Evolutionary conservation across 92 coral and sea anemone species (phyloP).

Genomic region (Palythoa grandiflora): DNA sequence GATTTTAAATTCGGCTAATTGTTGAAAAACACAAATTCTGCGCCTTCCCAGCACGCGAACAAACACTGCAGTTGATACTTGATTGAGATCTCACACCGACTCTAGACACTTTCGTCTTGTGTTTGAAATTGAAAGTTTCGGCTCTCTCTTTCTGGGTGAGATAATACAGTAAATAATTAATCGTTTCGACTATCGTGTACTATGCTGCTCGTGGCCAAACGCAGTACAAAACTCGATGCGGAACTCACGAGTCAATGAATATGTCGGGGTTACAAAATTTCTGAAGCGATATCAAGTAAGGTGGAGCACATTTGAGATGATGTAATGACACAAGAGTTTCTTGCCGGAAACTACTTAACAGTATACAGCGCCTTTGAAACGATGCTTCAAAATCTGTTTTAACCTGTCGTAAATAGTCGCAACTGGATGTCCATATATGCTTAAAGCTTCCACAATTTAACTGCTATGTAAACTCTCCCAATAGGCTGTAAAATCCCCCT

Average conservation of each 20-base stretch:
- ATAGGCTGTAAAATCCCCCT: slow-evolving; percentile 32
- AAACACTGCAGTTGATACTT: not conserved
- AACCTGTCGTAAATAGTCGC: slow-evolving; percentile 16
- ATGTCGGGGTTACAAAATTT: not conserved
- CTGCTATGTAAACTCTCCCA: slow-evolving; percentile 27
- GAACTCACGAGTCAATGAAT: slow-evolving; percentile 28
- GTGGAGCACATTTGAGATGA: slow-evolving; percentile 43
- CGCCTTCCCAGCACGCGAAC: slow-evolving; percentile 32
- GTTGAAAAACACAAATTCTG: not conserved
- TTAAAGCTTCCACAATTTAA: slow-evolving; percentile 18
- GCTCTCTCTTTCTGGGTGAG: slow-evolving; percentile 69
- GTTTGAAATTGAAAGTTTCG: slow-evolving; percentile 3
- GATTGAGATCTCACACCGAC: not conserved
- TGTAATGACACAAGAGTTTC: slow-evolving; percentile 21
- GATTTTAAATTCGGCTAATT: slow-evolving; percentile 32
- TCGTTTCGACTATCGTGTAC: slow-evolving; percentile 65
- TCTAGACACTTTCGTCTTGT: slow-evolving; percentile 10
- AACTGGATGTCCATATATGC: slow-evolving; percentile 41
- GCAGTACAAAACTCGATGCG: slow-evolving; percentile 56
- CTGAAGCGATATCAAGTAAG: slow-evolving; percentile 36
- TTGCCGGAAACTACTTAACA: slow-evolving; percentile 39
- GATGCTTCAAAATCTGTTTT: slow-evolving; percentile 19
- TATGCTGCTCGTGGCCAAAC: slow-evolving; percentile 23
- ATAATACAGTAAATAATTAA: slow-evolving; percentile 86
- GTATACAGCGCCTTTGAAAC: not conserved